These are phyloP conservation scores for Pavo muticus DNA, from an alignment of 2,113 vertebrate species.

Conservation along the genomic window DNA sequence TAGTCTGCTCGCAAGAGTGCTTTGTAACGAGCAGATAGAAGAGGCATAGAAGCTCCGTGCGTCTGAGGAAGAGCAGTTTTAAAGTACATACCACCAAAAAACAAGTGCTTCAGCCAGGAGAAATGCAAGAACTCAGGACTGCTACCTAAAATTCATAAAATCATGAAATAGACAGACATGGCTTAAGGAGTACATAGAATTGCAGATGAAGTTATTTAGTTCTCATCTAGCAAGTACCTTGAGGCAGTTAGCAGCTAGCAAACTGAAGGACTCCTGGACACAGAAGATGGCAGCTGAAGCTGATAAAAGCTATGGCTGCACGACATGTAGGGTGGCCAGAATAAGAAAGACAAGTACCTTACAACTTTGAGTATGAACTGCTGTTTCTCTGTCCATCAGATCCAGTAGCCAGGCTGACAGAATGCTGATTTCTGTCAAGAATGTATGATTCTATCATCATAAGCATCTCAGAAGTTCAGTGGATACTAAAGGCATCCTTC, in stretches of 20 bases:
- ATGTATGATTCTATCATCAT: not conserved
- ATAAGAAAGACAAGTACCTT: fast-evolving
- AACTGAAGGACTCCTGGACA: not conserved
- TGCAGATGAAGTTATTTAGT: not conserved
- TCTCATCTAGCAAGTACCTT: not conserved
- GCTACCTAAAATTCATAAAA: not conserved
- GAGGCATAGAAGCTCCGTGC: not conserved
- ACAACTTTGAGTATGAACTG: not conserved
- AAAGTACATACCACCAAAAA: not conserved
- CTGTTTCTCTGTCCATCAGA: not conserved
- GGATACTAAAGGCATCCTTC: not conserved
- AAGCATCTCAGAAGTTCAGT: not conserved
- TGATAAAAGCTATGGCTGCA: not conserved
- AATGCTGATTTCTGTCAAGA: not conserved
- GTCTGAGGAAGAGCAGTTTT: not conserved
- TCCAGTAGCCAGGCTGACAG: not conserved
- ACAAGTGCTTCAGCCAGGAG: not conserved
- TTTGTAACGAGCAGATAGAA: not conserved
- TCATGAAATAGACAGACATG: fast-evolving
- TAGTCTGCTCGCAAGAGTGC: not conserved
- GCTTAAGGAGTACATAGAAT: not conserved
- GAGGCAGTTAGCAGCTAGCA: not conserved
- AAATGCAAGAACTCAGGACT: not conserved
- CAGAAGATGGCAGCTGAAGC: not conserved
- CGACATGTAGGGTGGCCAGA: not conserved